A percentile compares a stretch with the other conserved stretches of the same genome.
These are phyloP conservation scores for Pelosia muscerda DNA, from an alignment of 2,888 invertebrate species.

Conservation along the genomic window DNA sequence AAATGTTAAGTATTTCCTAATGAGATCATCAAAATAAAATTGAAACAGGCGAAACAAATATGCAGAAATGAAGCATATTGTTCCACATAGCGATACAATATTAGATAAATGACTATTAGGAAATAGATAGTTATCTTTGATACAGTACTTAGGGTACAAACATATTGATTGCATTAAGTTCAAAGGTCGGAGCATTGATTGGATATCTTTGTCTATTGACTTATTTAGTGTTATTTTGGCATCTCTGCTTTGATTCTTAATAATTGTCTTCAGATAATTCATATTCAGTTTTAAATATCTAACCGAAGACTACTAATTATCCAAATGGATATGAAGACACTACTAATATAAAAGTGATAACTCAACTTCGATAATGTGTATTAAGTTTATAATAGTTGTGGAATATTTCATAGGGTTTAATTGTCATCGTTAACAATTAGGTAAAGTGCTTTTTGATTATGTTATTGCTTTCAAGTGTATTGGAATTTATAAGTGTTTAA, in stretches of 20 bases:
- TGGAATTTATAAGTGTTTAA: not conserved
- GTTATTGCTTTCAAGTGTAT: not conserved
- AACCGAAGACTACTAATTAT: not conserved
- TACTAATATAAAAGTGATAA: too few species aligned
- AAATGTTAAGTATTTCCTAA: not conserved
- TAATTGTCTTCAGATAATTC: not conserved
- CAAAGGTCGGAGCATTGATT: slow-evolving; percentile 26
- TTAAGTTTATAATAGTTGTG: not conserved
- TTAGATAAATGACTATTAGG: slow-evolving; percentile 15
- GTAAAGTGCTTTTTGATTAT: not conserved
- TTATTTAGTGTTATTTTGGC: slow-evolving; percentile 3
- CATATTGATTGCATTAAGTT: slow-evolving; percentile 25
- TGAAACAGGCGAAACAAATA: not conserved
- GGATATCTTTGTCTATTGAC: slow-evolving; percentile 20
- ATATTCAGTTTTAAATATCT: not conserved
- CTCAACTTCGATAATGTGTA: not conserved
- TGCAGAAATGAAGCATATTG: not conserved
- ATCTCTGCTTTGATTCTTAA: not conserved
- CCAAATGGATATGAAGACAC: too few species aligned
- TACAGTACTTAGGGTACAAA: slow-evolving; percentile 24
- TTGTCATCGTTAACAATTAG: not conserved
- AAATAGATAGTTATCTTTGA: slow-evolving; percentile 18
- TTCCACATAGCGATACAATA: slow-evolving; percentile 11
- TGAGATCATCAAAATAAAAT: not conserved
- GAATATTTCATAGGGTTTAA: not conserved